Evolutionary conservation across 2,888 invertebrate species (phyloP).

Genomic region (Ophraella communa): DNA sequence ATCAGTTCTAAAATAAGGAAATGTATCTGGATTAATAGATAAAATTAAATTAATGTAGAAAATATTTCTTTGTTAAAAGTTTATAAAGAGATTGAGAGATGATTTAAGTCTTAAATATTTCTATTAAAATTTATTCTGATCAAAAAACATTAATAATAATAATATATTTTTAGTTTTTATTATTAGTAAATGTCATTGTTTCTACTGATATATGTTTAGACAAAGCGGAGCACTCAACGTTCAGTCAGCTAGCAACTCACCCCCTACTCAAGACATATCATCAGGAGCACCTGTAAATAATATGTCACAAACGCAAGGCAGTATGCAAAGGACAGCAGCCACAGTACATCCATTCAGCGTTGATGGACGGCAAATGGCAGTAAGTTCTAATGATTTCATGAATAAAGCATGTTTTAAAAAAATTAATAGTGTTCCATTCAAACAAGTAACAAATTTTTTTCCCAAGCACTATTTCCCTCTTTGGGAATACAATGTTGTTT

Average conservation of each 20-base stretch:
- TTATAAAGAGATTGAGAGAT: too few relatives aligned
- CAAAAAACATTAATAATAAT: too few relatives aligned
- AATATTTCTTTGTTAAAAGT: too few relatives aligned
- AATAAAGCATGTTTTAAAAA: too few relatives aligned
- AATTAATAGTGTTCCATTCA: not conserved
- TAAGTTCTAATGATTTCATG: constrained; percentile 46
- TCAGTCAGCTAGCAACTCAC: constrained; percentile 48
- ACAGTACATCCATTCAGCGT: constrained; percentile 57
- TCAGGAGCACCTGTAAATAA: constrained; percentile 37
- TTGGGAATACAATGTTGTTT: too few relatives aligned
- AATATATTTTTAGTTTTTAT: not conserved
- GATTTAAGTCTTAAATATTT: too few relatives aligned
- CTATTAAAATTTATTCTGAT: too few relatives aligned
- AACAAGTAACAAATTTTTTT: too few relatives aligned
- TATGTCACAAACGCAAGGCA: constrained; percentile 56
- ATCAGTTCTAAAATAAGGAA: too few relatives aligned
- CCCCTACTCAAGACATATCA: constrained; percentile 47
- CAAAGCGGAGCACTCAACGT: constrained; percentile 51
- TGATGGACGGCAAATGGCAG: constrained; percentile 53
- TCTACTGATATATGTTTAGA: constrained; percentile 45
- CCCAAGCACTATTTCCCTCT: too few relatives aligned
- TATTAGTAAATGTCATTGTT: constrained; percentile 16
- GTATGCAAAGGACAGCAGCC: constrained; percentile 53
- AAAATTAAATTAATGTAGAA: too few relatives aligned
- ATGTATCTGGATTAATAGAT: too few relatives aligned